phyloP scores from a whole-genome alignment of 1,140 invertebrate genomes.

The Battus philenor region DNA sequence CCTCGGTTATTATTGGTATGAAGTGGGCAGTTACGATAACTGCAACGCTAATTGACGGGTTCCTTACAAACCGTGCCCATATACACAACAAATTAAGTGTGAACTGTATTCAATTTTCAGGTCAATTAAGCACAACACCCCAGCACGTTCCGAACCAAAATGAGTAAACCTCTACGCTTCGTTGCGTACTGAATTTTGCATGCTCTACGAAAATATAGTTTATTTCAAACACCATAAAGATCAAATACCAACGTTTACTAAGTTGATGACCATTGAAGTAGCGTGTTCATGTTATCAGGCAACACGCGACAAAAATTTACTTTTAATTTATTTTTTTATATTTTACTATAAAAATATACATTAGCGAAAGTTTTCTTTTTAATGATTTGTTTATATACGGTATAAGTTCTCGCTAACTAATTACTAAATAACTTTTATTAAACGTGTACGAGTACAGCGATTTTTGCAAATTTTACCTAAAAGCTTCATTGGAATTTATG shows the following conservation, averaged over 20 bases:
- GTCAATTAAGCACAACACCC: slow-evolving; percentile 36
- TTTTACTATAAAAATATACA: too few relatives aligned
- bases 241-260: not conserved
- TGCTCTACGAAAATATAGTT: slow-evolving; percentile 4
- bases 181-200: slow-evolving; percentile 17
- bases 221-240: slow-evolving; percentile 6
- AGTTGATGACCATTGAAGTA: slow-evolving; percentile 8
- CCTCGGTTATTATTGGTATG: not conserved
- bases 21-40: slow-evolving; percentile 1
- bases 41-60: slow-evolving; percentile 12
- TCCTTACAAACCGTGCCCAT: slow-evolving; percentile 7
- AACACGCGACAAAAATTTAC: slow-evolving; percentile 9
- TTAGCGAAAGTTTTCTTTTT: too few relatives aligned
- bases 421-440: too few relatives aligned
- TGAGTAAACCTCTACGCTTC: slow-evolving; percentile 30
- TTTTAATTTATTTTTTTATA: slow-evolving; percentile 9
- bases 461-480: too few relatives aligned
- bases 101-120: slow-evolving; percentile 40
- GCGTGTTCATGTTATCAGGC: slow-evolving; percentile 5
- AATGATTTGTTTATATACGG: too few relatives aligned
- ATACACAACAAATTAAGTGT: slow-evolving; percentile 36
- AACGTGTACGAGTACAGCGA: too few relatives aligned
- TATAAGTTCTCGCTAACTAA: too few relatives aligned
- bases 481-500: too few relatives aligned
- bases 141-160: slow-evolving; percentile 38